Evolutionary conservation across 2,797 vertebrate species (phyloP), one percentile per base, ranked within the genome.

Genomic region (Acridotheres tristis): DNA sequence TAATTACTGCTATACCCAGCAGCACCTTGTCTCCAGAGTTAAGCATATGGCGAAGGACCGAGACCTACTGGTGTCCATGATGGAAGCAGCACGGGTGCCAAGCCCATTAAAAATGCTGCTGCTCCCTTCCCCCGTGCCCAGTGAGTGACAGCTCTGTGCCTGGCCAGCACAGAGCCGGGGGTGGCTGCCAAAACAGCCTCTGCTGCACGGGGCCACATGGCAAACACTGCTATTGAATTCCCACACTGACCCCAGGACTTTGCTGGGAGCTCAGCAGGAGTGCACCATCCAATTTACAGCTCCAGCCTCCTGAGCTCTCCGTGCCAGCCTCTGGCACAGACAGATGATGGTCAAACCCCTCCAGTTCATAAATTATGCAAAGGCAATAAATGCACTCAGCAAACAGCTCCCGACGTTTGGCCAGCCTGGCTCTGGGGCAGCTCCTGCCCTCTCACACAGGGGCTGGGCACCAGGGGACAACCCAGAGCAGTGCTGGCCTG

Each of bases 301-400:
- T 98, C 98, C 97, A 96, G 98, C 98, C 99, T 98, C 98, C 98
- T 96, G 97, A 98, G 98, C 98, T 98, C 98, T 97, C 96, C 93
- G 98, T 98, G 98, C 98, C 95, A 98, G 98, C 98, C 98, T 91
- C 98, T 98, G 98, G 98, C 98, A 98, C 97, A 97, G 98, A 98
- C 96, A 95, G 97, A 99, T 98, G 98, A 98, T 98, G 98, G 98
- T 97, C 98, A 98, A 96, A 98, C 97, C 97, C 98, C 98, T 98
- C 98, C 98, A 97, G 98, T 98, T 98, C 98, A 99, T 99, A 98
- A 99, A 99, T 99, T 99, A 99, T 99, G 98, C 98, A 99, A 98
- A 98, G 97, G 98, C 98, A 99, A 99, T 99, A 99, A 99, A 99
- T 91, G 98, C 97, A 97, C 98, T 98, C 98, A 97, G 98, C 98